A percentile compares a stretch with the other conserved stretches of the same genome.
Evolutionary conservation across 2,113 vertebrate genomes (phyloP).

Genomic region (Chionis minor): DNA sequence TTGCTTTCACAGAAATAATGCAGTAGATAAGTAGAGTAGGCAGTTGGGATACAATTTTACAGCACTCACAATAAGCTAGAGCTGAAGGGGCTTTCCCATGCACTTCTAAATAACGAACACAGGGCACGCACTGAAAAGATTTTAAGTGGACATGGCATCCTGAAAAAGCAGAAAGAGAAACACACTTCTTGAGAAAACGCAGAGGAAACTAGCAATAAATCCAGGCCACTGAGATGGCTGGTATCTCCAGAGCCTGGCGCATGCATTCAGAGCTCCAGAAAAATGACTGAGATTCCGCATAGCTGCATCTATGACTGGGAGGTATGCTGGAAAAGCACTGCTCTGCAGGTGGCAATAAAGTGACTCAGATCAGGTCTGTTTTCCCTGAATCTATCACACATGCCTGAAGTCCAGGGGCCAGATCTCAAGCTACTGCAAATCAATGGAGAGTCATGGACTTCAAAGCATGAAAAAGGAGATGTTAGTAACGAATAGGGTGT

Average conservation of each 20-base stretch:
- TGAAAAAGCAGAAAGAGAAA: neutral
- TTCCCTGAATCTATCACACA: neutral
- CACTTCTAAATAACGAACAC: neutral
- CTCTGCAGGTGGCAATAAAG: neutral
- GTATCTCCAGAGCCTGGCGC: neutral
- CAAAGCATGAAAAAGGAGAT: neutral
- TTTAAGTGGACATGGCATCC: slow-evolving; percentile 2
- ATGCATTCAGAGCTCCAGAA: neutral
- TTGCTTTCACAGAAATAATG: slow-evolving; percentile 62
- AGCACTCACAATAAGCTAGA: neutral
- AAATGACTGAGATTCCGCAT: neutral
- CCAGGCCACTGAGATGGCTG: neutral
- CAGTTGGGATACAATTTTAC: neutral
- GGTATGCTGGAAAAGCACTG: neutral
- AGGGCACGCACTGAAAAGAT: neutral
- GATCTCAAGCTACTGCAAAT: neutral
- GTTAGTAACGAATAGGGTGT: neutral
- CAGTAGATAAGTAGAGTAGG: slow-evolving; percentile 50
- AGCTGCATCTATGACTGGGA: neutral
- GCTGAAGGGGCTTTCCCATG: slow-evolving; percentile 40
- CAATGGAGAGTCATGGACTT: neutral
- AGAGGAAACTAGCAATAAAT: neutral
- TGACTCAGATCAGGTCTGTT: neutral
- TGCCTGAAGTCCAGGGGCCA: neutral
- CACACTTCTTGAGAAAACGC: neutral